phyloP scores from a whole-genome alignment of 2,888 invertebrate genomes.

The Drosophila sordidapex region DNA sequence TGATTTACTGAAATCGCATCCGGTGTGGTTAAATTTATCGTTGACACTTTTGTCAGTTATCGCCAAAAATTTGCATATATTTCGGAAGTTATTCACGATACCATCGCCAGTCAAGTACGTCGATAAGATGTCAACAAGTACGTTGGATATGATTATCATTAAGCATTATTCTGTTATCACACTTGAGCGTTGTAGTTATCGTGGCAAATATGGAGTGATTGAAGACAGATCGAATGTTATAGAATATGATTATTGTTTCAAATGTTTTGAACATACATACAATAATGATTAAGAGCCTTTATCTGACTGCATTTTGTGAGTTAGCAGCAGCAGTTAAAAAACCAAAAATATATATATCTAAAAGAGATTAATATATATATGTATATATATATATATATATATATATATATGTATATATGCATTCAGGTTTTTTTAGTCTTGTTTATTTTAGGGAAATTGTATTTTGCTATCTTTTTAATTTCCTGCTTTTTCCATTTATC shows the following conservation, averaged over 20 bases:
- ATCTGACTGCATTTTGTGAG: not conserved
- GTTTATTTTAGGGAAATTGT: not conserved
- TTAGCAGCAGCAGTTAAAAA: not conserved
- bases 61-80: not conserved
- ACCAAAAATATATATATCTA: not conserved
- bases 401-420: not conserved
- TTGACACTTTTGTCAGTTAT: not conserved
- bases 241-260: not conserved
- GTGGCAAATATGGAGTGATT: not conserved
- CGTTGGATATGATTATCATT: not conserved
- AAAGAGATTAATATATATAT: not conserved
- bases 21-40: not conserved
- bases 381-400: too few species aligned
- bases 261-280: not conserved
- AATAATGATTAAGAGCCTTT: too few species aligned
- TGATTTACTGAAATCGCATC: not conserved
- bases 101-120: not conserved
- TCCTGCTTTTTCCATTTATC: slow-evolving; percentile 34
- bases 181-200: too few species aligned
- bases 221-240: not conserved
- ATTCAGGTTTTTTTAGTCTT: not conserved
- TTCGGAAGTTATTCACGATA: not conserved
- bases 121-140: not conserved
- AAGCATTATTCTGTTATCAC: too few species aligned
- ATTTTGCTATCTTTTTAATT: slow-evolving; percentile 36